A percentile compares a stretch with the other conserved stretches of the same genome.
Evolutionary conservation across 1,140 invertebrate species (phyloP).

Genomic region (Onthophagus taurus): DNA sequence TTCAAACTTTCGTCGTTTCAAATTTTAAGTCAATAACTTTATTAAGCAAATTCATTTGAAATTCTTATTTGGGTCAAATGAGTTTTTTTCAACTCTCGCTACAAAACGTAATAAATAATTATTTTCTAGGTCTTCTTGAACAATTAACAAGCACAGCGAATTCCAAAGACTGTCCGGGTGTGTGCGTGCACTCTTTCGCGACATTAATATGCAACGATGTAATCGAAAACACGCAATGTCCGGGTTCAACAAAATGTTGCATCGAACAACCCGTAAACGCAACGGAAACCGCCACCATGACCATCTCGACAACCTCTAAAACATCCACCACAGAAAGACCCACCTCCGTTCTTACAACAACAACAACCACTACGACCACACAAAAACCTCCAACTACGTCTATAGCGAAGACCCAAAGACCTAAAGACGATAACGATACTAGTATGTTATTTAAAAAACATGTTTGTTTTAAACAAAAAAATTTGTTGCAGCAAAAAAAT

Average conservation of each 20-base stretch:
- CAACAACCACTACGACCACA: constrained; percentile 22
- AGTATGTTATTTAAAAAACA: constrained; percentile 1
- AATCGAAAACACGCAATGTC: constrained; percentile 68
- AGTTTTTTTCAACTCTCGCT: neutral
- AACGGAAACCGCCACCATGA: constrained; percentile 29
- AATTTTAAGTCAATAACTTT: neutral
- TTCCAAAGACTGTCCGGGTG: constrained; percentile 73
- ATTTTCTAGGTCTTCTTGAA: constrained; percentile 60
- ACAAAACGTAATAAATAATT: neutral
- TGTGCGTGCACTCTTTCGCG: constrained; percentile 72
- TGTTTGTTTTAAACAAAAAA: neutral
- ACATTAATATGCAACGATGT: constrained; percentile 76
- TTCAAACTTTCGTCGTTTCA: neutral
- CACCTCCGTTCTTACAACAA: constrained; percentile 37
- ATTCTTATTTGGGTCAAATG: neutral
- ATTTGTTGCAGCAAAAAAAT: constrained; percentile 1
- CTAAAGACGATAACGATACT: constrained; percentile 1
- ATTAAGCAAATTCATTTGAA: neutral
- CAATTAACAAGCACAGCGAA: constrained; percentile 73
- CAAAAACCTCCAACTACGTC: neutral
- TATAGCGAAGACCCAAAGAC: neutral
- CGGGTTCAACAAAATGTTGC: constrained; percentile 68
- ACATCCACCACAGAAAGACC: constrained; percentile 27
- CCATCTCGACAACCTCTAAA: constrained; percentile 31
- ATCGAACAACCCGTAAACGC: constrained; percentile 56